These are phyloP conservation scores for Cetoscarus ocellatus DNA, from an alignment of 2,797 vertebrate species.

Conservation along the genomic window DNA sequence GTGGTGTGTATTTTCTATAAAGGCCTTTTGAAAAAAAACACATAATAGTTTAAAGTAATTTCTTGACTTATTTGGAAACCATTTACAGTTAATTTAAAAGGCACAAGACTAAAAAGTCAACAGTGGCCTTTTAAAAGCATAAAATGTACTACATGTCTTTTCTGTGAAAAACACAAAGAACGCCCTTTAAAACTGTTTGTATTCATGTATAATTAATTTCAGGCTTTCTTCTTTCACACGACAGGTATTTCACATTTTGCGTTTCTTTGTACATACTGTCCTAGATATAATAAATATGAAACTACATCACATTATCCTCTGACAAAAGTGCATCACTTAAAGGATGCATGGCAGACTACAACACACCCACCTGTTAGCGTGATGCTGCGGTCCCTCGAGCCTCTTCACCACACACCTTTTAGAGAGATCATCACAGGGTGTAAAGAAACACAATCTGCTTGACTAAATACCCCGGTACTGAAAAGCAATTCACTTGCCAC, in stretches of 20 bases:
- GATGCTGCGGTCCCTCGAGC: conserved; percentile 40
- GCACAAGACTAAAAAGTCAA: neutral
- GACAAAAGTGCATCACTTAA: conserved; percentile 25
- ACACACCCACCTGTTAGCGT: conserved; percentile 76
- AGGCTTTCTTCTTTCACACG: conserved; percentile 10
- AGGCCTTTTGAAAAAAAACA: too few relatives aligned
- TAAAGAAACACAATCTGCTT: conserved; percentile 70
- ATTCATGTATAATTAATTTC: conserved; percentile 13
- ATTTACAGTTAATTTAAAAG: conserved; percentile 2
- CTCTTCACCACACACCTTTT: conserved; percentile 52
- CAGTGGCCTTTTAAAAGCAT: conserved; percentile 12
- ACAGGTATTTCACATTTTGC: conserved; percentile 13
- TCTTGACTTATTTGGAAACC: too few relatives aligned
- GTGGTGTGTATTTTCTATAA: too few relatives aligned
- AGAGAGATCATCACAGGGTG: conserved; percentile 53
- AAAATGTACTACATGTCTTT: conserved; percentile 11
- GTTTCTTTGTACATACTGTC: neutral
- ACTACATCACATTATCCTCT: conserved; percentile 18
- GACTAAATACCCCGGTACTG: conserved; percentile 66
- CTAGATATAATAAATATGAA: conserved; percentile 8
- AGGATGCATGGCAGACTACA: conserved; percentile 1
- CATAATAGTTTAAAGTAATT: too few relatives aligned
- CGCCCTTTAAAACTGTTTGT: conserved; percentile 9
- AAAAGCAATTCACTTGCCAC: conserved; percentile 60
- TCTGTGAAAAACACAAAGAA: conserved; percentile 44